phyloP scores from a whole-genome alignment of 2,113 vertebrate species.

The Dissostichus mawsoni region DNA sequence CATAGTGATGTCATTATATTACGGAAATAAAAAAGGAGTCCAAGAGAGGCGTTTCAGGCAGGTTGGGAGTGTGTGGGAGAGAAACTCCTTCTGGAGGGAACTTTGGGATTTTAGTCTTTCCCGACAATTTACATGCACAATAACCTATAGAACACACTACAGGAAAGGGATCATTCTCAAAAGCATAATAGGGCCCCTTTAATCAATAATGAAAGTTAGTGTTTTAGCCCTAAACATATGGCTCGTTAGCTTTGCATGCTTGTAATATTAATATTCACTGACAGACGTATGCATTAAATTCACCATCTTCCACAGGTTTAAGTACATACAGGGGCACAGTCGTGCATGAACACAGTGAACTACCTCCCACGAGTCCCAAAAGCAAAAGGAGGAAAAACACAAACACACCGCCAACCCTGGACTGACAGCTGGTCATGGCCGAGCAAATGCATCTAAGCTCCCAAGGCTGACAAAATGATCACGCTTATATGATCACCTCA shows the following conservation, averaged over 20 bases:
- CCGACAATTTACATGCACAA: too few relatives aligned
- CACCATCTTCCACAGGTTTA: not conserved
- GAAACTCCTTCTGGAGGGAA: too few relatives aligned
- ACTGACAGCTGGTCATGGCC: slow-evolving; percentile 73
- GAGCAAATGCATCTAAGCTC: slow-evolving; percentile 44
- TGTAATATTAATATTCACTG: slow-evolving; percentile 29
- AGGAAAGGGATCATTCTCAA: too few relatives aligned
- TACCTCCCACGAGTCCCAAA: slow-evolving; percentile 27
- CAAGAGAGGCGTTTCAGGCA: too few relatives aligned
- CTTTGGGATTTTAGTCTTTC: too few relatives aligned
- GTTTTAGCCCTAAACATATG: not conserved
- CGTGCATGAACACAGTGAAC: slow-evolving; percentile 25
- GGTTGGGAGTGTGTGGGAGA: too few relatives aligned
- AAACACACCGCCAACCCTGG: slow-evolving; percentile 25
- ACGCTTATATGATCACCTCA: slow-evolving; percentile 76
- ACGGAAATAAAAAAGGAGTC: too few relatives aligned
- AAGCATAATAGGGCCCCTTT: too few relatives aligned
- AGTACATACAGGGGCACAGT: slow-evolving; percentile 29
- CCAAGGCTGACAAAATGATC: slow-evolving; percentile 73
- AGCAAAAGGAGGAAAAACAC: slow-evolving; percentile 26
- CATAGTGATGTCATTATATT: too few relatives aligned
- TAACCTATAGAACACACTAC: too few relatives aligned
- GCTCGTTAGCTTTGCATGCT: not conserved
- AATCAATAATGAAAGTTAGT: too few relatives aligned
- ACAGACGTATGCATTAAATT: slow-evolving; percentile 4